Conservation (phyloP, 2,888 invertebrate genomes). For the Caenorhabditis becei region DNA sequence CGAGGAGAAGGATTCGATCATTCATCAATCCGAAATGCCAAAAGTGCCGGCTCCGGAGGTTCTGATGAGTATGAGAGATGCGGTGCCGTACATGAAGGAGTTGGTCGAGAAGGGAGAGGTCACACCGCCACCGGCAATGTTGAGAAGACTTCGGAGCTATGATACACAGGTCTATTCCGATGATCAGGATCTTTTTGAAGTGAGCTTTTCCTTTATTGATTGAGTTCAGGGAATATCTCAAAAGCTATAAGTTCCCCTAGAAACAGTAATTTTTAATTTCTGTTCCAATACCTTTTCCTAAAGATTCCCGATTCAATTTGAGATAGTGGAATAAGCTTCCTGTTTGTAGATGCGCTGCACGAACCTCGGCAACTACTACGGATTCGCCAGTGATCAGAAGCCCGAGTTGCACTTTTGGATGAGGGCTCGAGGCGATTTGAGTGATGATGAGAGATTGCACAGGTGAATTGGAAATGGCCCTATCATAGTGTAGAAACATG, state of each 20-base stretch:
- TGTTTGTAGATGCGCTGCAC: slow-evolving; percentile 68
- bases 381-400: slow-evolving; percentile 52
- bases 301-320: too few relatives aligned
- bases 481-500: too few relatives aligned
- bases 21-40: slow-evolving; percentile 71
- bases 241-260: too few relatives aligned
- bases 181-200: slow-evolving; percentile 67
- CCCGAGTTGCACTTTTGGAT: slow-evolving; percentile 63
- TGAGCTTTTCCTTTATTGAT: neutral
- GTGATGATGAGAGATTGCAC: slow-evolving; percentile 62
- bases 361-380: slow-evolving; percentile 64
- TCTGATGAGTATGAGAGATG: slow-evolving; percentile 60
- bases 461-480: too few relatives aligned
- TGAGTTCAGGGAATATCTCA: too few relatives aligned
- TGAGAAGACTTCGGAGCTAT: slow-evolving; percentile 47
- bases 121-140: slow-evolving; percentile 47
- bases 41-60: slow-evolving; percentile 66
- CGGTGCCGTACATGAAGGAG: slow-evolving; percentile 61
- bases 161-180: slow-evolving; percentile 56
- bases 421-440: slow-evolving; percentile 63
- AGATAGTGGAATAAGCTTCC: too few relatives aligned
- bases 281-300: too few relatives aligned
- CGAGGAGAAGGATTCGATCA: slow-evolving; percentile 64
- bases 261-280: too few relatives aligned
- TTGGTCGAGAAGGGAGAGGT: slow-evolving; percentile 60